phyloP scores from a whole-genome alignment of 2,113 vertebrate species.

The Leucoraja erinaceus region DNA sequence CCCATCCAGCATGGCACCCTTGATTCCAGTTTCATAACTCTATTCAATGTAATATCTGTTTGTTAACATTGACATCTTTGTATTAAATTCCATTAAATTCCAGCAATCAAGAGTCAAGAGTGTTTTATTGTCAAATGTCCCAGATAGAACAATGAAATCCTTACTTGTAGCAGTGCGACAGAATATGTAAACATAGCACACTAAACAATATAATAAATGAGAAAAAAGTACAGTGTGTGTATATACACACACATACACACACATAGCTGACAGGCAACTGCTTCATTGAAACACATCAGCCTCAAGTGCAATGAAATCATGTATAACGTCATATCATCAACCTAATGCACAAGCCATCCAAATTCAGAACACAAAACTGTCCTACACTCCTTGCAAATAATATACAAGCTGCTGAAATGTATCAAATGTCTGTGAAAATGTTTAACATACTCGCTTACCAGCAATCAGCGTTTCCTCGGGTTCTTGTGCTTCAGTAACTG shows the following conservation, averaged over 20 bases:
- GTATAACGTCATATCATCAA: neutral
- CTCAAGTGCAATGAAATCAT: neutral
- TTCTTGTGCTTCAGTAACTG: conserved; percentile 5
- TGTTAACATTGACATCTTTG: neutral
- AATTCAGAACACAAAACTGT: neutral
- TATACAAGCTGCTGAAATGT: neutral
- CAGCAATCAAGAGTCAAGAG: neutral
- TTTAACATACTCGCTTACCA: neutral
- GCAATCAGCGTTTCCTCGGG: neutral
- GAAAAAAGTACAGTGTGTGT: too few relatives aligned
- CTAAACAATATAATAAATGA: too few relatives aligned
- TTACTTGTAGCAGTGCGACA: too few relatives aligned
- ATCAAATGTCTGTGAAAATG: too few relatives aligned
- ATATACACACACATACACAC: too few relatives aligned
- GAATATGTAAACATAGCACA: too few relatives aligned
- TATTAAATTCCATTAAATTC: neutral
- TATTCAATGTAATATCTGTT: neutral
- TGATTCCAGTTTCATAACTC: neutral
- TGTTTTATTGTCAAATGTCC: too few relatives aligned
- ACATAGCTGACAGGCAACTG: neutral
- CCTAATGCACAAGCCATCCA: neutral
- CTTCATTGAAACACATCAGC: neutral
- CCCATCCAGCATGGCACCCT: neutral
- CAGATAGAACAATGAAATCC: too few relatives aligned
- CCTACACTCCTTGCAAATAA: neutral